phyloP scores from a whole-genome alignment of 2,888 invertebrate species.

The Dryococelus australis region DNA sequence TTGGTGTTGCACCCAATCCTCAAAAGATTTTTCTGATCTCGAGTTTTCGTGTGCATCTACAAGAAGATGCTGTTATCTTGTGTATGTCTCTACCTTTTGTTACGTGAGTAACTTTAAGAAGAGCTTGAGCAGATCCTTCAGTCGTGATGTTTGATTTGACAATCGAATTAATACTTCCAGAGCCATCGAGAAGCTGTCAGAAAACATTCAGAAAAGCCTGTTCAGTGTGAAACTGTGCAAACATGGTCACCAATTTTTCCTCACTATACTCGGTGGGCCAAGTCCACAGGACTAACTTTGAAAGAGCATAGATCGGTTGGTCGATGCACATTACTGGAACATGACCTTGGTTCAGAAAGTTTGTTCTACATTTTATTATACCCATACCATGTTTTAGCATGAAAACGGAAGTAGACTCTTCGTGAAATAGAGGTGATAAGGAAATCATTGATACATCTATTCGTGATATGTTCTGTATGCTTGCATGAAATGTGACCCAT shows the following conservation, averaged over 20 bases:
- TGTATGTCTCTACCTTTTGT: slow-evolving; percentile 40
- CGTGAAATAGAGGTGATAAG: not conserved
- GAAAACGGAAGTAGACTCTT: not conserved
- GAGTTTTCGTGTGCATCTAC: not conserved
- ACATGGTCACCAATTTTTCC: slow-evolving; percentile 49
- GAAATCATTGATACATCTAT: not conserved
- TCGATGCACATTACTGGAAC: slow-evolving; percentile 48
- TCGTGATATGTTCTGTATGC: no score
- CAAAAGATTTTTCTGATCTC: not conserved
- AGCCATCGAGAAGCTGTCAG: slow-evolving; percentile 47
- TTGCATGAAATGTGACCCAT: no score
- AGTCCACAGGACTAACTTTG: slow-evolving; percentile 51
- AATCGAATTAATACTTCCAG: slow-evolving; percentile 49
- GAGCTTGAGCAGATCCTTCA: slow-evolving; percentile 47
- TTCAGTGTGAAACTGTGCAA: slow-evolving; percentile 52
- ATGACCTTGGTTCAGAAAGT: slow-evolving; percentile 49
- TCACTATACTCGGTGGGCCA: slow-evolving; percentile 50
- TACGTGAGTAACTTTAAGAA: slow-evolving; percentile 35
- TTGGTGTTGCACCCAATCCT: no score
- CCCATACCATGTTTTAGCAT: not conserved
- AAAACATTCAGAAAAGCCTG: slow-evolving; percentile 49
- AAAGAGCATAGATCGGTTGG: slow-evolving; percentile 49
- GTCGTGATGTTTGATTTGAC: slow-evolving; percentile 46
- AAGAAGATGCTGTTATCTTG: slow-evolving; percentile 43
- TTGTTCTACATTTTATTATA: not conserved